A percentile compares a stretch with the other conserved stretches of the same genome.
Evolutionary conservation across 2,888 invertebrate genomes (phyloP).

Genomic region (Elgonia sp.): DNA sequence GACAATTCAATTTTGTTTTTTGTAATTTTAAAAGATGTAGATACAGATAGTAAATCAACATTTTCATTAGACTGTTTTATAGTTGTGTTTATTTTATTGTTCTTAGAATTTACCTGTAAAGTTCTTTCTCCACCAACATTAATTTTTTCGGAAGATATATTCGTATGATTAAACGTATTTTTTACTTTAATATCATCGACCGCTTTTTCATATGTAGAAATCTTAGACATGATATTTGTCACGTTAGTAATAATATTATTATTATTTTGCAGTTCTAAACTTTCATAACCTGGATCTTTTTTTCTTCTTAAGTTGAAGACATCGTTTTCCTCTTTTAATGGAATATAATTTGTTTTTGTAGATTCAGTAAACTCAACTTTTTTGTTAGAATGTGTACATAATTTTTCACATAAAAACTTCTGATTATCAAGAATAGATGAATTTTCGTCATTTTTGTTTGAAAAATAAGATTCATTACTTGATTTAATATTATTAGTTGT

Average conservation of each 20-base stretch:
- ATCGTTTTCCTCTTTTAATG: neutral
- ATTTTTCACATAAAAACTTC: too few relatives aligned
- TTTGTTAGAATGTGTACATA: too few relatives aligned
- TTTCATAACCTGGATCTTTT: neutral
- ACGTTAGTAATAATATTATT: conserved; percentile 1
- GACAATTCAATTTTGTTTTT: neutral
- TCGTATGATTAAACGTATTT: neutral
- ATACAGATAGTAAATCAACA: neutral
- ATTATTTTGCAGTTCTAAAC: conserved; percentile 6
- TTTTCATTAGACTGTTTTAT: neutral
- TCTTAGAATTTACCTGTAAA: neutral
- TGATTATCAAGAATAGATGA: too few relatives aligned
- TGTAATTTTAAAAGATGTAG: neutral
- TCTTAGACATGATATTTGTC: neutral
- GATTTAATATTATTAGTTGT: too few relatives aligned
- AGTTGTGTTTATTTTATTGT: neutral
- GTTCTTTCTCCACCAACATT: neutral
- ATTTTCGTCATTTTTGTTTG: too few relatives aligned
- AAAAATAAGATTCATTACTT: too few relatives aligned
- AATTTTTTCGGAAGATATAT: neutral
- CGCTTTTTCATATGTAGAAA: neutral
- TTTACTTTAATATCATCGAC: neutral
- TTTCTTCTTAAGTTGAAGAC: neutral
- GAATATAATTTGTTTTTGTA: neutral
- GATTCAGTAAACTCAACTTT: neutral